These are phyloP conservation scores for Sorex araneus DNA, from an alignment of 2,113 vertebrate species.

Conservation along the genomic window DNA sequence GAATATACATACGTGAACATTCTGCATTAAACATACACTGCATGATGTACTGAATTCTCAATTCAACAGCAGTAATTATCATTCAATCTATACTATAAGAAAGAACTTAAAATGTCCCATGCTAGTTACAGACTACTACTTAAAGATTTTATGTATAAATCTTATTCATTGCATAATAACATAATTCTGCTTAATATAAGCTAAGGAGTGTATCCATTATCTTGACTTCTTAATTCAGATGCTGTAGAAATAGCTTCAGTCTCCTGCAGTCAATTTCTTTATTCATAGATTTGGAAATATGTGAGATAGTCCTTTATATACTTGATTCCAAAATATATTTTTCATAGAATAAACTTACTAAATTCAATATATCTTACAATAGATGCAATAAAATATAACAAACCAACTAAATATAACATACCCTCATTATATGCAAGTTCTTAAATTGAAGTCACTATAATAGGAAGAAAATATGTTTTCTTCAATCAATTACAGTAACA, in stretches of 20 bases:
- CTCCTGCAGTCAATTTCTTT: not conserved
- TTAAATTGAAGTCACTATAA: not conserved
- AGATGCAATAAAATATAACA: not conserved
- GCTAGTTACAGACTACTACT: too few relatives aligned
- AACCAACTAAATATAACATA: not conserved
- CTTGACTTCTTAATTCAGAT: not conserved
- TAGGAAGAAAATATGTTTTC: not conserved
- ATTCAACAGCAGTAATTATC: not conserved
- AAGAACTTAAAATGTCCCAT: not conserved
- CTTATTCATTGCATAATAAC: too few relatives aligned
- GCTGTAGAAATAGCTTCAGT: conserved; percentile 11
- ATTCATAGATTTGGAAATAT: conserved; percentile 24
- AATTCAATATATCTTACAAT: not conserved
- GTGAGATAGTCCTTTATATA: not conserved
- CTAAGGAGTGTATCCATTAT: too few relatives aligned
- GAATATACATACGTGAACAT: not conserved
- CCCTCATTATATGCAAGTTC: not conserved
- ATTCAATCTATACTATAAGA: not conserved
- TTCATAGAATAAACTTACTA: not conserved
- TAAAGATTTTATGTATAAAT: too few relatives aligned
- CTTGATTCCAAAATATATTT: not conserved
- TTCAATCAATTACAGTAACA: not conserved
- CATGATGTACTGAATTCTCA: not conserved
- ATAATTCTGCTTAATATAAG: too few relatives aligned
- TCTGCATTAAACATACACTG: not conserved